Evolutionary conservation across 2,797 vertebrate genomes (phyloP).

Genomic region (Amblyraja radiata): DNA sequence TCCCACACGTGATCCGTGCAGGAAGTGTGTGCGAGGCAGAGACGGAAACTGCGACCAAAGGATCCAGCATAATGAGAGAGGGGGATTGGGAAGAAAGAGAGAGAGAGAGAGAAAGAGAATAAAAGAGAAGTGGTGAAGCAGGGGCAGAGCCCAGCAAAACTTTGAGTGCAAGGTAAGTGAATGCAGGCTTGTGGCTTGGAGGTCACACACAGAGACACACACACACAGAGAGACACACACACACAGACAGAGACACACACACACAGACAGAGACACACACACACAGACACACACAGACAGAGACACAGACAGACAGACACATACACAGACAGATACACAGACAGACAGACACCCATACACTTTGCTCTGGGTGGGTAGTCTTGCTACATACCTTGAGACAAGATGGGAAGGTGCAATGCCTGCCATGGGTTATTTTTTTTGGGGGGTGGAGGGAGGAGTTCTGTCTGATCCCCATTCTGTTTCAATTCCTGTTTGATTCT

Average conservation of each 20-base stretch:
- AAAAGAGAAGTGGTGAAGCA: too few species aligned
- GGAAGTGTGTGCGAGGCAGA: slow-evolving; percentile 23
- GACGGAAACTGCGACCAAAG: background rate
- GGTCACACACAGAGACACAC: too few species aligned
- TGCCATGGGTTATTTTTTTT: too few species aligned
- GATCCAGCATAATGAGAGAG: slow-evolving; percentile 1
- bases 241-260: too few species aligned
- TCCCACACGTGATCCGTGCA: slow-evolving; percentile 11
- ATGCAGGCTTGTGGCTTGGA: background rate
- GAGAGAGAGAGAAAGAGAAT: background rate
- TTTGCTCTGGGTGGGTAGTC: background rate
- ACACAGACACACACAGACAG: too few species aligned
- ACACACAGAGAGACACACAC: too few species aligned
- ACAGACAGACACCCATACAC: background rate
- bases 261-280: too few species aligned
- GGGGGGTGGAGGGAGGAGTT: too few species aligned
- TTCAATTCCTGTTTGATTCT: too few species aligned
- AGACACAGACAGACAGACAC: too few species aligned
- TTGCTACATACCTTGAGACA: slow-evolving; percentile 10
- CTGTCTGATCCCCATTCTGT: too few species aligned
- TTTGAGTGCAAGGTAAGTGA: background rate
- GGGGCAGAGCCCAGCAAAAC: background rate
- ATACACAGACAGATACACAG: too few species aligned
- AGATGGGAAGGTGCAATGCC: background rate
- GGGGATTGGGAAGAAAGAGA: background rate